Conservation (phyloP, 2,113 vertebrate species). For the Elaphurus davidianus region DNA sequence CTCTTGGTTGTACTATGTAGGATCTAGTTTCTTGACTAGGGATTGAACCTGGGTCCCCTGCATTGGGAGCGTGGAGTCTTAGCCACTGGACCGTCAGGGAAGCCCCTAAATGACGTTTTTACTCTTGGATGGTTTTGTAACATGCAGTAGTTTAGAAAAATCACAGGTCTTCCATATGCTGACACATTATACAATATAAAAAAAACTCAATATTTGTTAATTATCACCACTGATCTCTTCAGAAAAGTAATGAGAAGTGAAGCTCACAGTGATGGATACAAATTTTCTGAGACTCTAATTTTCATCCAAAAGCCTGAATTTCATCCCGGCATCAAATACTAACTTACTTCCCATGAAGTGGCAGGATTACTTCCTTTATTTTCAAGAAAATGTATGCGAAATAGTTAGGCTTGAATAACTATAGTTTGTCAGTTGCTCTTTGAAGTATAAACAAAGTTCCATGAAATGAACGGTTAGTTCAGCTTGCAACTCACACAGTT, state of each 20-base stretch:
- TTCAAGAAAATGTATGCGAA: slow-evolving; percentile 4
- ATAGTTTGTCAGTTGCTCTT: neutral
- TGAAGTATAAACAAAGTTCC: neutral
- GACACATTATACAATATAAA: neutral
- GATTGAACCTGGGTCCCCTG: neutral
- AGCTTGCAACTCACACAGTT: neutral
- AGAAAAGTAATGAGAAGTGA: slow-evolving; percentile 7
- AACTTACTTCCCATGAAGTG: neutral
- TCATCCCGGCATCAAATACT: neutral
- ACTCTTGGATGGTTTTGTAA: neutral
- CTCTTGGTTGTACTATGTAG: neutral
- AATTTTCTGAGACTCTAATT: slow-evolving; percentile 1
- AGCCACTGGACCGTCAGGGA: neutral
- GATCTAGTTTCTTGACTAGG: neutral
- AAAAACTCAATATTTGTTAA: neutral
- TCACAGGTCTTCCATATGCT: neutral
- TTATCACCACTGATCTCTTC: neutral
- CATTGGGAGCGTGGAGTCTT: neutral
- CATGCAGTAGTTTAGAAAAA: neutral
- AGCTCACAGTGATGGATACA: neutral
- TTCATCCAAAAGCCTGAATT: slow-evolving; percentile 4
- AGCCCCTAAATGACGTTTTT: neutral
- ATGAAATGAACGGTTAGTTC: neutral
- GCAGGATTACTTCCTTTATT: neutral
- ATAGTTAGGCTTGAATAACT: neutral